Percentiles rank a stretch among this genome's conserved stretches.
Evolutionary conservation across 1,140 invertebrate species (phyloP).

Genomic region (Lutraria rhynchaena): DNA sequence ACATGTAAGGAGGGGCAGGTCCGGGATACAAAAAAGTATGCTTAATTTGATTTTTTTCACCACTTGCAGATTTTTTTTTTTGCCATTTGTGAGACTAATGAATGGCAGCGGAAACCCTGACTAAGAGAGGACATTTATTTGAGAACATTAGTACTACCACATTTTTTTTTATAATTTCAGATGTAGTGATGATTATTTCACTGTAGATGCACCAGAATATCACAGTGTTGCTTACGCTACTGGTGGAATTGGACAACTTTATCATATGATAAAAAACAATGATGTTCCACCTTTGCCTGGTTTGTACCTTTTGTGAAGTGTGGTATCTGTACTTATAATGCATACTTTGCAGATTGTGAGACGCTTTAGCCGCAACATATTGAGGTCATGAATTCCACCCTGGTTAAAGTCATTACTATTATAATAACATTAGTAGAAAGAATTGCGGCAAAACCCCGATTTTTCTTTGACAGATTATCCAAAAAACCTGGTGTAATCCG

Average conservation of each 20-base stretch:
- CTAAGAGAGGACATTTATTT: too few relatives aligned
- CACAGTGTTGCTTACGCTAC: slow-evolving; percentile 30
- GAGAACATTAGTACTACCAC: too few relatives aligned
- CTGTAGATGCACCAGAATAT: slow-evolving; percentile 22
- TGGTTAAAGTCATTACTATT: background rate
- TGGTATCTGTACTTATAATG: background rate
- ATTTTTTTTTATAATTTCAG: too few relatives aligned
- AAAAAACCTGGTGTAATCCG: too few relatives aligned
- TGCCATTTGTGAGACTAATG: too few relatives aligned
- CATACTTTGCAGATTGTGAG: background rate
- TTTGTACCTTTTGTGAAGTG: background rate
- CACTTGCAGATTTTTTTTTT: too few relatives aligned
- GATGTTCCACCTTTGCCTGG: slow-evolving; percentile 18
- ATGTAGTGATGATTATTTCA: slow-evolving; percentile 6
- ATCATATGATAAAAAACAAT: slow-evolving; percentile 33
- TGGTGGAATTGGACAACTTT: slow-evolving; percentile 33
- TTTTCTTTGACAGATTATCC: background rate
- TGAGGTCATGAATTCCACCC: background rate
- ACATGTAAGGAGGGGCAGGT: too few relatives aligned
- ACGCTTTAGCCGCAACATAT: background rate
- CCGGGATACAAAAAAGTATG: too few relatives aligned
- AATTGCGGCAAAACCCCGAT: background rate
- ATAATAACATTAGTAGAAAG: background rate
- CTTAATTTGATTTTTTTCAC: too few relatives aligned
- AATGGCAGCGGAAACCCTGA: too few relatives aligned